Base-by-base conservation (phyloP, 2,888 invertebrate genomes). In the Pterostichus niger region DNA sequence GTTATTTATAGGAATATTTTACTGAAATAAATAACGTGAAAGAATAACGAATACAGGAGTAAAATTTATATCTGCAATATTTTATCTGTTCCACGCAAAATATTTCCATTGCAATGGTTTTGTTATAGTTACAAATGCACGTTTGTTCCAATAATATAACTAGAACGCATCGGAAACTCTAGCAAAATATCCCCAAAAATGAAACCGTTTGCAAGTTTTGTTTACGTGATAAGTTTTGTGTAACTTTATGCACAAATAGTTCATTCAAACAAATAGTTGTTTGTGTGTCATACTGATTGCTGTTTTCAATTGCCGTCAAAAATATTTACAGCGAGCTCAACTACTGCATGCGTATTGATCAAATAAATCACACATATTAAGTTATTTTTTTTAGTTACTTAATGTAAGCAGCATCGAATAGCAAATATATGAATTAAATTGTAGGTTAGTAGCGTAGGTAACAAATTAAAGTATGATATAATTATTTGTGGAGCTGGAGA, bases 1-100 rank as follows among this genome's bases (percentile, higher is more conserved):
- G 64, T 64, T 64, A 64, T 64, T 64, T 64, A 64, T 64, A 33
- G 35, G 64, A 64, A 64, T 64, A 64, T 64, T 64, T 64, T 64
- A 64, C 35, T 40, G 64, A 35, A 64, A 64, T 64, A 64, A 64
- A 64, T 64, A 64, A 64, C 64, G 40, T 9, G 10, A 40, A 17
- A 64, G 64, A 35, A 64, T 64, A 64, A 64, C 64, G 15, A 33
- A 64, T 33, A 35, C 64, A 40, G 13, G 40, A 64, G 35, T 64
- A 64, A 40, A 64, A 64, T 64, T 64, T 64, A 64, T 64, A 64
- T 64, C 64, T 35, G 64, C 35, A 64, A 64, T 64, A 64, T 64
- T 64, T 64, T 64, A 64, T 64, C 64, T 64, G 64, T 64, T 64
- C 17, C 64, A 64, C 35, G 40, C 64, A 35, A 64, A 64, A 64